Evolutionary conservation across 2,888 invertebrate species (phyloP), one percentile per base, ranked within the genome.

Genomic region (Germaria angustata): DNA sequence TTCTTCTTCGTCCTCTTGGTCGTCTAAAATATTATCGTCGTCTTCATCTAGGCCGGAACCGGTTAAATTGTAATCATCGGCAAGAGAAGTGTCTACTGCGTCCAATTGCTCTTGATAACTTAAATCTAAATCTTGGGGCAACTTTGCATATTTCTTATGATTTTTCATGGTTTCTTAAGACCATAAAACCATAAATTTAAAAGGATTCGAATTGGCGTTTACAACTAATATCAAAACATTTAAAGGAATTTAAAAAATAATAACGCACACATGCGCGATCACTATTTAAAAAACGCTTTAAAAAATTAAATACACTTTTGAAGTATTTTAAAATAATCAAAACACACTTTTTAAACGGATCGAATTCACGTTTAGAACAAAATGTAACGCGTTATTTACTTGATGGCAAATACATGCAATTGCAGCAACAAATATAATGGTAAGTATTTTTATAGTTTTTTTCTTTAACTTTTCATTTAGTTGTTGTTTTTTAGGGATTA

Each of bases 91-190:
- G 80, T 89, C 89, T 78, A 89, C 72, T 79, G 55, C 79, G 79
- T 88, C 88, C 84, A 89, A 87, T 85, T 89, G 88, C 81, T 88
- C 88, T 87, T 89, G 88, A 84, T 88, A 90, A 86, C 89, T 90
- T 86, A 90, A 87, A 88, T 91, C 91, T 86, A 90, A 89, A 87
- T 91, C 91, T 87, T 91, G 91, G 86, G 91, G 90, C 82, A 91
- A 86, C 87, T 90, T 91, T 69, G 88, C 90, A 90, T 91, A 91
- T 86, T 90, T 91, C 86, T 90, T 90, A 85, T 90, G 90, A 86
- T 87, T 88, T 90, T 90, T 90, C 90, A 90, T 90, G 69, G 59
- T 79, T 78, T 76, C 73, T 53, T 7, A 28, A 24, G 57, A 49
- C 68, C 49, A 59, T 39, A 69, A 15, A 57, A 49, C 32, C 32